phyloP scores from a whole-genome alignment of 2,888 invertebrate genomes.

The Pristionchus japonicus region DNA sequence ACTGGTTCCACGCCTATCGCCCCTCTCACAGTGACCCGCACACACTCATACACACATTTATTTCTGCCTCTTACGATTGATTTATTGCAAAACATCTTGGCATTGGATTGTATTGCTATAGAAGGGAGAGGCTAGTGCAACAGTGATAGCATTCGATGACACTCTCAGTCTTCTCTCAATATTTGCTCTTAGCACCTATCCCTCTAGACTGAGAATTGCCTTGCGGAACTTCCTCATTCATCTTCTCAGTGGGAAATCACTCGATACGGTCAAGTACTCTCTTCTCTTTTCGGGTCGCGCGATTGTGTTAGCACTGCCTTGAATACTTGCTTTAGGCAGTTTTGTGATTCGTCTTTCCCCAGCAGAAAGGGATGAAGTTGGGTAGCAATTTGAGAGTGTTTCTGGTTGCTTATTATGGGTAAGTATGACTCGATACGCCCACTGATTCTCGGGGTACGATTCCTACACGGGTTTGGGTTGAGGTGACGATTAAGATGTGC shows the following conservation, averaged over 20 bases:
- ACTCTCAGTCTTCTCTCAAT: not conserved
- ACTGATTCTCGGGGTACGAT: too few species aligned
- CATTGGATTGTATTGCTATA: not conserved
- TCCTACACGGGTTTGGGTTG: not conserved
- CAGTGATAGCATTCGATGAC: not conserved
- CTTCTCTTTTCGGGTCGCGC: not conserved
- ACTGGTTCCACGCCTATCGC: constrained; percentile 23
- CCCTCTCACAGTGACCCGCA: not conserved
- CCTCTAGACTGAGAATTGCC: not conserved
- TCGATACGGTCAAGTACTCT: not conserved
- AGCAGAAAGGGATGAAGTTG: not conserved
- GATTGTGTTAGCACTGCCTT: not conserved
- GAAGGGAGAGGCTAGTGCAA: not conserved
- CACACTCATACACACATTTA: not conserved
- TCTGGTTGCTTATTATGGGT: not conserved
- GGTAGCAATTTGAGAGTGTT: not conserved
- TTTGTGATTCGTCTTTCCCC: not conserved
- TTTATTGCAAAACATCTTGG: constrained; percentile 15
- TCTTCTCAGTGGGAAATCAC: constrained; percentile 12
- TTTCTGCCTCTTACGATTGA: not conserved
- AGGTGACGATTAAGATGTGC: not conserved
- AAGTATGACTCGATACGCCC: not conserved
- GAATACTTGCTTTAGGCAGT: not conserved
- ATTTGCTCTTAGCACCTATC: not conserved
- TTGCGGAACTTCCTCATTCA: constrained; percentile 11